Conservation (phyloP, 2,888 invertebrate genomes). For the Drosophila infuscata region DNA sequence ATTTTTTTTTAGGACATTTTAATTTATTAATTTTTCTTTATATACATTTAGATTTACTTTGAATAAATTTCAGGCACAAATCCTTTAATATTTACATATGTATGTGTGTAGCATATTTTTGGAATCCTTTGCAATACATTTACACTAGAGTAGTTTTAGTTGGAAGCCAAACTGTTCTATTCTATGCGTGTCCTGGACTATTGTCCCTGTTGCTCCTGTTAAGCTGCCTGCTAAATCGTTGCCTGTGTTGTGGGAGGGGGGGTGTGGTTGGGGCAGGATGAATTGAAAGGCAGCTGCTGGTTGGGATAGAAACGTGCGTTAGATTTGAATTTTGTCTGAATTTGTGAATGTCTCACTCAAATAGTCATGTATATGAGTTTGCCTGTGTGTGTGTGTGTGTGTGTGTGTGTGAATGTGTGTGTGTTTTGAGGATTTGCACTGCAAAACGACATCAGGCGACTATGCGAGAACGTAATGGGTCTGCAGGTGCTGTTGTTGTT, state of each 20-base stretch:
- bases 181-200: constrained; percentile 11
- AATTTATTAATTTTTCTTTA: neutral
- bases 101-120: neutral
- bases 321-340: constrained; percentile 74
- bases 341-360: constrained; percentile 58
- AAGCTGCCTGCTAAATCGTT: constrained; percentile 51
- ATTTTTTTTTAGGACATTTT: neutral
- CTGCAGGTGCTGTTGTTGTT: constrained; percentile 20
- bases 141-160: constrained; percentile 1
- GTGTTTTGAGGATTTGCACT: constrained; percentile 81
- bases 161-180: neutral
- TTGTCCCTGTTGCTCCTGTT: constrained; percentile 29
- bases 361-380: constrained; percentile 16
- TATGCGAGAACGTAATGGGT: constrained; percentile 17
- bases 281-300: constrained; percentile 25
- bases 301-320: constrained; percentile 56
- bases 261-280: neutral
- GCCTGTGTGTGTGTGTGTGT: constrained; percentile 23
- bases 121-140: constrained; percentile 6
- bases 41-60: neutral
- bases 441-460: constrained; percentile 62
- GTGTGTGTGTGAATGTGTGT: constrained; percentile 47
- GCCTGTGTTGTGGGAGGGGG: neutral
- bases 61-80: neutral
- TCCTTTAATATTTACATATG: neutral